phyloP scores from a whole-genome alignment of 2,797 vertebrate genomes.

The Pangasius larnaudii region DNA sequence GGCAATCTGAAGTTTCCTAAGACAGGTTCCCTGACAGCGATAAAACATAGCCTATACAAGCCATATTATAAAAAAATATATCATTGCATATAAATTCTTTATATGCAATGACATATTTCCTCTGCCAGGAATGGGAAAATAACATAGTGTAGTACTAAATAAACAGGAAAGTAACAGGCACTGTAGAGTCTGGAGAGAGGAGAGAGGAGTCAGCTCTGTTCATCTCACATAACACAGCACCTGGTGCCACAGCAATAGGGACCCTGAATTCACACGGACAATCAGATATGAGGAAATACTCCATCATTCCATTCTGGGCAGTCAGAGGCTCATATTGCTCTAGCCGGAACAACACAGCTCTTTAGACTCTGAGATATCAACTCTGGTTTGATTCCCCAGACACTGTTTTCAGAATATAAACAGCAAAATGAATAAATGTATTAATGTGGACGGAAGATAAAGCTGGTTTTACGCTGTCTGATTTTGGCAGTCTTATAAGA shows the following conservation, averaged over 20 bases:
- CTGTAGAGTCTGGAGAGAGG: background rate
- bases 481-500: background rate
- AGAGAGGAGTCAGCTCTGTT: background rate
- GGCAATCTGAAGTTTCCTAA: background rate
- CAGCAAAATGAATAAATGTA: background rate
- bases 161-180: background rate
- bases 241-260: background rate
- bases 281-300: constrained; percentile 69
- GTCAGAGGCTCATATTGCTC: constrained; percentile 52
- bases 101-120: too few species aligned
- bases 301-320: constrained; percentile 60
- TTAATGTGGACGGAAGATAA: background rate
- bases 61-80: too few species aligned
- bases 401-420: constrained; percentile 50
- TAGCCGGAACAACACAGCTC: constrained; percentile 55
- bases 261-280: constrained; percentile 51
- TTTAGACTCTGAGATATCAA: constrained; percentile 36
- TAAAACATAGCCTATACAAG: constrained; percentile 32
- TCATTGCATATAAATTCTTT: too few species aligned
- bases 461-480: background rate
- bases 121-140: background rate
- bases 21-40: constrained; percentile 31
- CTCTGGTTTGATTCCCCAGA: constrained; percentile 55
- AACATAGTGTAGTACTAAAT: background rate
- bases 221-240: background rate